phyloP scores from a whole-genome alignment of 1,140 invertebrate genomes.

The Nephotettix cincticeps region DNA sequence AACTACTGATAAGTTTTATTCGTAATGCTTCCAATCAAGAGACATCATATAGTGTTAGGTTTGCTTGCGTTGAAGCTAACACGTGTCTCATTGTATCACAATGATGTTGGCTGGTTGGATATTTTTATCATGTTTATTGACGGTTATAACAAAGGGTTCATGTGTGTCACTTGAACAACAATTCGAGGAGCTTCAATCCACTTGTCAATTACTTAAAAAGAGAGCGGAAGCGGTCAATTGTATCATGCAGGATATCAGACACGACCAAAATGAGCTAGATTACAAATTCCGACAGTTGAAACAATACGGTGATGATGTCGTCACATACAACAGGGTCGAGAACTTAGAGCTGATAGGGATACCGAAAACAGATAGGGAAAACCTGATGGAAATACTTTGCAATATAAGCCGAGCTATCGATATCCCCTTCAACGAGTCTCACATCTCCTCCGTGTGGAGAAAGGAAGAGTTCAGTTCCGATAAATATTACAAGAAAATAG shows the following conservation, averaged over 20 bases:
- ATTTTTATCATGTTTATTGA: too few relatives aligned
- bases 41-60: too few relatives aligned
- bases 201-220: not conserved
- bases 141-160: not conserved
- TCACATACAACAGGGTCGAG: not conserved
- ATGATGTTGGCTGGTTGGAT: too few relatives aligned
- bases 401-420: not conserved
- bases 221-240: not conserved
- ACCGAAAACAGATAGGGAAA: not conserved
- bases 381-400: not conserved
- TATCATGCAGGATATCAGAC: not conserved
- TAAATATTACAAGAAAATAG: conserved; percentile 5
- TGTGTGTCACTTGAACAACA: not conserved
- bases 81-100: too few relatives aligned
- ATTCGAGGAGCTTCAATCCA: not conserved
- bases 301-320: not conserved
- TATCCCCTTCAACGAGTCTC: not conserved
- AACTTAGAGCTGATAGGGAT: not conserved
- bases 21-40: too few relatives aligned
- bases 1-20: too few relatives aligned
- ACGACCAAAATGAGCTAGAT: not conserved
- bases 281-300: not conserved
- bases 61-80: too few relatives aligned
- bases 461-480: not conserved
- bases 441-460: not conserved